phyloP scores from a whole-genome alignment of 1,140 invertebrate species.

The Sitobion miscanthi region DNA sequence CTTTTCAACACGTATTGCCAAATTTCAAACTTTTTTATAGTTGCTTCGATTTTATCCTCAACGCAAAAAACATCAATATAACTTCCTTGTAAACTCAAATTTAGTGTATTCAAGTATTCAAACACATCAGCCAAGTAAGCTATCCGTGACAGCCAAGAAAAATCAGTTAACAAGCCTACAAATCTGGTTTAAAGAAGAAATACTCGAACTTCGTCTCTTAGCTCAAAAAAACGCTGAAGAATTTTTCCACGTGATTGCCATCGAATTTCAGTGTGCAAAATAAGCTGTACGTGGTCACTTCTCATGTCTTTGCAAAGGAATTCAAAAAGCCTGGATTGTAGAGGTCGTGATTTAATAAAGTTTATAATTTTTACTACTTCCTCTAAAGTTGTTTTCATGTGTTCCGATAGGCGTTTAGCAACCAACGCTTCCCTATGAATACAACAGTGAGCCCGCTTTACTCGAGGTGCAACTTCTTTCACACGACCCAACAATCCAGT shows the following conservation, averaged over 20 bases:
- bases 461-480: neutral
- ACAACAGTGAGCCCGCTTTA: neutral
- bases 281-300: slow-evolving; percentile 61
- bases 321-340: slow-evolving; percentile 42
- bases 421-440: neutral
- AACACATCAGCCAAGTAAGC: slow-evolving; percentile 37
- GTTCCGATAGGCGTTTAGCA: neutral
- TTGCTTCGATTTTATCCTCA: no score
- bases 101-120: no score
- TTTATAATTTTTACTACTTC: slow-evolving; percentile 57
- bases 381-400: slow-evolving; percentile 27
- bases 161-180: slow-evolving; percentile 30
- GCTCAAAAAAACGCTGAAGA: slow-evolving; percentile 62
- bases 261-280: slow-evolving; percentile 61
- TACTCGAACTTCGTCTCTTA: slow-evolving; percentile 60
- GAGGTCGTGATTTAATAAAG: slow-evolving; percentile 57
- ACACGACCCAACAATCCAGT: neutral
- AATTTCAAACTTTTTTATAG: no score
- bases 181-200: slow-evolving; percentile 39
- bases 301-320: slow-evolving; percentile 62
- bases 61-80: no score
- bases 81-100: no score
- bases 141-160: neutral
- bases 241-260: slow-evolving; percentile 62
- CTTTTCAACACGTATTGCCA: no score